Conservation (phyloP, 2,113 vertebrate species). For the Brienomyrus brachyistius region DNA sequence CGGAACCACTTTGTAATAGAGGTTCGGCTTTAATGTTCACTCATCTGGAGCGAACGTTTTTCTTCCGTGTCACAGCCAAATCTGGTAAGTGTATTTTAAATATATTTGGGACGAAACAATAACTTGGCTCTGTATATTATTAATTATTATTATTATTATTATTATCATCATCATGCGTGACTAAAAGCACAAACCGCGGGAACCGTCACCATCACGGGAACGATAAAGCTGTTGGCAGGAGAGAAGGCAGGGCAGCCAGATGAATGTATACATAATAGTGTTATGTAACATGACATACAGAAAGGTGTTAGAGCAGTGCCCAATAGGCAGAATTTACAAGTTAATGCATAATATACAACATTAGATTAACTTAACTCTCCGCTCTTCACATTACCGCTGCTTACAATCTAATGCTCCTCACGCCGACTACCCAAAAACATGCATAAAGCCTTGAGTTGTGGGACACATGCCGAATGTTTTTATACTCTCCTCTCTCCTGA, state of each 20-base stretch:
- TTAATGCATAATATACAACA: neutral
- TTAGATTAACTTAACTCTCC: neutral
- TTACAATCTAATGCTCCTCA: neutral
- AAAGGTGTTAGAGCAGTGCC: neutral
- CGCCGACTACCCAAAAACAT: neutral
- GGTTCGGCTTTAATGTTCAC: slow-evolving; percentile 14
- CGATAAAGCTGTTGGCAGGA: neutral
- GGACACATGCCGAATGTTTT: neutral
- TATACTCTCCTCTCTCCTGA: neutral
- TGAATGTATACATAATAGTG: neutral
- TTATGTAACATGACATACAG: neutral
- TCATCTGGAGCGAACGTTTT: neutral
- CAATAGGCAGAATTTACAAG: neutral
- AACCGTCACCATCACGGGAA: neutral
- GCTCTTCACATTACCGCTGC: neutral
- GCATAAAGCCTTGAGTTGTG: neutral
- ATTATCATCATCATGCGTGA: neutral
- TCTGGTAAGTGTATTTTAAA: slow-evolving; percentile 1
- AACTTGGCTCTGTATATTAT: neutral
- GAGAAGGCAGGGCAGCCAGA: neutral
- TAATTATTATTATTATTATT: neutral
- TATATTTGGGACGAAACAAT: neutral
- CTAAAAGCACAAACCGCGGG: neutral
- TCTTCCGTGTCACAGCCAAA: neutral
- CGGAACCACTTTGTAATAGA: neutral